Percentiles rank a stretch among this genome's conserved stretches.
Evolutionary conservation across 2,797 vertebrate genomes (phyloP).

Genomic region (Hippopotamyrus pictus): DNA sequence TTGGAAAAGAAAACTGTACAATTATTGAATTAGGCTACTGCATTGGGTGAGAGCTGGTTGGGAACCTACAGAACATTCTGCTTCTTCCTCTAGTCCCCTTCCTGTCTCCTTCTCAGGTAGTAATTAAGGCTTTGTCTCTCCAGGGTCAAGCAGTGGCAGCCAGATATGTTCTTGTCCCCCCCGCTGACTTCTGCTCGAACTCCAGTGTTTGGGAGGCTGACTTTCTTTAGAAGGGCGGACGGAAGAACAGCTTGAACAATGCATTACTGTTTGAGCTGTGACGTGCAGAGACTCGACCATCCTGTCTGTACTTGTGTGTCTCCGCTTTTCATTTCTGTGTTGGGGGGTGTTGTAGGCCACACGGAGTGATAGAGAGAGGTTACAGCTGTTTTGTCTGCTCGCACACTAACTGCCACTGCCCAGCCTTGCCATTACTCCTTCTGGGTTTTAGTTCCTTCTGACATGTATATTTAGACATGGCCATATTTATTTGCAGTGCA

Average conservation of each 20-base stretch:
- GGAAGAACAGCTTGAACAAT: conserved; percentile 7
- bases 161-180: not conserved
- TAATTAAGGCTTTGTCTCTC: not conserved
- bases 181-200: not conserved
- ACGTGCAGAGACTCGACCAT: not conserved
- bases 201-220: not conserved
- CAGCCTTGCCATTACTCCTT: not conserved
- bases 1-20: not conserved
- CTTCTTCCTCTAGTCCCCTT: not conserved
- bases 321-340: not conserved
- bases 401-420: not conserved
- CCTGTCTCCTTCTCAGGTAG: conserved; percentile 7
- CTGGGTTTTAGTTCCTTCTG: not conserved
- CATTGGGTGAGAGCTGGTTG: not conserved
- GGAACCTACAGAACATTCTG: not conserved
- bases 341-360: not conserved
- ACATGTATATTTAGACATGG: not conserved
- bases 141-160: not conserved
- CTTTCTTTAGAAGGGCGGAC: not conserved
- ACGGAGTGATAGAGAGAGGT: not conserved
- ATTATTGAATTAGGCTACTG: not conserved
- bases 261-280: not conserved
- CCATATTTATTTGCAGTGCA: not conserved
- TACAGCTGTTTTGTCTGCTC: not conserved
- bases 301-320: conserved; percentile 16